These are phyloP conservation scores for Vanessa tameamea DNA, from an alignment of 1,140 invertebrate species.

Conservation along the genomic window DNA sequence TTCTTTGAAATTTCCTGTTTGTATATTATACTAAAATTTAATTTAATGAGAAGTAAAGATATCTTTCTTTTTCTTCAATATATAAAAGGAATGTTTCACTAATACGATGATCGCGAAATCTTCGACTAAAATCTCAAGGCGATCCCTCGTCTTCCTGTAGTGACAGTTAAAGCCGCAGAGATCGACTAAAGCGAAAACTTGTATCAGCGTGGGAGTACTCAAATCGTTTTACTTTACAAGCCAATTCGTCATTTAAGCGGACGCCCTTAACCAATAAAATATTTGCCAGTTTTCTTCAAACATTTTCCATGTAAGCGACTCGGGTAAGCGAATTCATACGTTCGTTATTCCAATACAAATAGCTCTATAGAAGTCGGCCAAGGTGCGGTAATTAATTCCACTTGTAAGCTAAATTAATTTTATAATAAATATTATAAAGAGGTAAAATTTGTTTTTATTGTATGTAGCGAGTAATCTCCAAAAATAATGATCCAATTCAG, in stretches of 20 bases:
- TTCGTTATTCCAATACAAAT: too few relatives aligned
- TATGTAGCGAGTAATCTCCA: too few relatives aligned
- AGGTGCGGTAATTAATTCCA: too few relatives aligned
- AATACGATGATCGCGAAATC: constrained; percentile 3
- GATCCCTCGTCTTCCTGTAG: constrained; percentile 39
- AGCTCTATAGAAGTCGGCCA: too few relatives aligned
- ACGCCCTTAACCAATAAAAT: constrained; percentile 3
- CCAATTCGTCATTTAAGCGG: constrained; percentile 44
- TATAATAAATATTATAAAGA: too few relatives aligned
- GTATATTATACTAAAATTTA: too few relatives aligned
- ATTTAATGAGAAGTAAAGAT: too few relatives aligned
- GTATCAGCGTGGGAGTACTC: constrained; percentile 42
- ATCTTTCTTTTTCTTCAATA: neutral
- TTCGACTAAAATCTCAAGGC: constrained; percentile 17
- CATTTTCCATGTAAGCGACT: neutral
- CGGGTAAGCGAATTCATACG: too few relatives aligned
- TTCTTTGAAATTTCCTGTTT: too few relatives aligned
- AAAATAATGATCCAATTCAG: too few relatives aligned
- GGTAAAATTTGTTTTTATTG: too few relatives aligned
- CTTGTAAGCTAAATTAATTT: too few relatives aligned
- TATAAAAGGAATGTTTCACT: neutral
- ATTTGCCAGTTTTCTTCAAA: constrained; percentile 6
- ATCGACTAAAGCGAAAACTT: constrained; percentile 49
- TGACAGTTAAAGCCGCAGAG: constrained; percentile 51
- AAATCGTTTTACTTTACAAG: constrained; percentile 52